phyloP scores from a whole-genome alignment of 2,888 invertebrate genomes.

The Diplazon laetatorius region DNA sequence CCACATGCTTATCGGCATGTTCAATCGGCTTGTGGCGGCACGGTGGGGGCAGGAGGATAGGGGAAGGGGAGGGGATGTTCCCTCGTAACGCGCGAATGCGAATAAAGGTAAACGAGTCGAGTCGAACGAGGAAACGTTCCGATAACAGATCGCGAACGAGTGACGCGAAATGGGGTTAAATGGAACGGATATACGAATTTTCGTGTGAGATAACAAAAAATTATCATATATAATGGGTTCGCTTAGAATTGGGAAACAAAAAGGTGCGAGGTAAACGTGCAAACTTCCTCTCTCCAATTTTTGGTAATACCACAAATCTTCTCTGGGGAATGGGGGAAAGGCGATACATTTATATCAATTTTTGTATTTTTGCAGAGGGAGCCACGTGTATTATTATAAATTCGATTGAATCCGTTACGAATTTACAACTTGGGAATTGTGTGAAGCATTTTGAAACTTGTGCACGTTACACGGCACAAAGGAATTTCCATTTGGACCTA shows the following conservation, averaged over 20 bases:
- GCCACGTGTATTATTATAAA: too few species aligned
- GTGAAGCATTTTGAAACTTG: too few species aligned
- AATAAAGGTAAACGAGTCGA: slow-evolving; percentile 57
- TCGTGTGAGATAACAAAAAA: neutral
- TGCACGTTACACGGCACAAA: too few species aligned
- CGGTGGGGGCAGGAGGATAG: too few species aligned
- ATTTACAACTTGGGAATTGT: neutral
- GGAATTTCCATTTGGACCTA: too few species aligned
- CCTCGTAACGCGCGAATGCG: slow-evolving; percentile 57
- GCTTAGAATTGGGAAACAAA: neutral
- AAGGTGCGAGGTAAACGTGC: neutral
- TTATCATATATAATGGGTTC: too few species aligned
- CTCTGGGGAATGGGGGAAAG: too few species aligned
- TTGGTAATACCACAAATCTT: too few species aligned
- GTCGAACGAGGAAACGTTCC: slow-evolving; percentile 59
- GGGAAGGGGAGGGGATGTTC: slow-evolving; percentile 38
- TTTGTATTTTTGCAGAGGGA: too few species aligned
- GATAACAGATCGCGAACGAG: slow-evolving; percentile 60
- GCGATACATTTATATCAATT: too few species aligned
- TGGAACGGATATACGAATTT: slow-evolving; percentile 26
- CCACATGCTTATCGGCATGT: slow-evolving; percentile 63
- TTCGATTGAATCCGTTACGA: too few species aligned
- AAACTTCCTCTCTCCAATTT: too few species aligned
- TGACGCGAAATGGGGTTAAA: slow-evolving; percentile 46
- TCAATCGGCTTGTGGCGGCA: slow-evolving; percentile 42